Base-by-base conservation (phyloP, 2,888 invertebrate genomes). In the Ceramica pisi region DNA sequence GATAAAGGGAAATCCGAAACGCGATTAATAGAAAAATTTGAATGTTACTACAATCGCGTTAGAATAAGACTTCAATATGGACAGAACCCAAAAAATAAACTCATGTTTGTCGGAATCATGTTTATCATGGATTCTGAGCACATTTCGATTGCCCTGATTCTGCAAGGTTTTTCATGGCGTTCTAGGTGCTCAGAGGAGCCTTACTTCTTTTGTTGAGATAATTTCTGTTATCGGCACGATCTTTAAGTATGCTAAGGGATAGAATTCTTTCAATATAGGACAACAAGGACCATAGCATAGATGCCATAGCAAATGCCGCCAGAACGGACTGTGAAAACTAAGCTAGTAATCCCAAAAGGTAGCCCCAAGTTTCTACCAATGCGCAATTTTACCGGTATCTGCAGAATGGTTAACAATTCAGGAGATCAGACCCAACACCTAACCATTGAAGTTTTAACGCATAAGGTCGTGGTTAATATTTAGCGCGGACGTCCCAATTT, bases 381-480 rank as follows among this genome's bases (percentile, higher is more conserved):
- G 35, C 55, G 70, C 35, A 70, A 51, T 35, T 41, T 48, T 9
- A 16, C 19, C 26, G 46, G 61, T 56, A 56, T 57, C 78, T 59
- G 63, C 35, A 53, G 56, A 3, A 31, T 38, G 51, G 10, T 56
- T 19, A 67, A 67, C 53, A 60, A 75, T 67, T 48, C 50, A 75
- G 55, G 21, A 48, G 14, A 31, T 44, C 10, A 5, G 14, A 35
- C 6, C 35, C 44, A 56, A 56, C 26, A 56, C 21, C 59, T 63
- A 56, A 63, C 55, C 69, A 66, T 41, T 53, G 19, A 14, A 26
- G 19, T 46, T 46, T 16, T 2, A 14, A 56, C 21, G 21, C 21
- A 44, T 5, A 19, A 44, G 50, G 46, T 62, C 44, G 19, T 65
- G 23, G 61, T 66, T 50, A 75, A 75, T 78, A 78, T 81, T 70